Percentiles rank a stretch among this genome's conserved stretches.
Conservation (phyloP, 2,113 vertebrate species). For the Pelecanoides urinatrix region DNA sequence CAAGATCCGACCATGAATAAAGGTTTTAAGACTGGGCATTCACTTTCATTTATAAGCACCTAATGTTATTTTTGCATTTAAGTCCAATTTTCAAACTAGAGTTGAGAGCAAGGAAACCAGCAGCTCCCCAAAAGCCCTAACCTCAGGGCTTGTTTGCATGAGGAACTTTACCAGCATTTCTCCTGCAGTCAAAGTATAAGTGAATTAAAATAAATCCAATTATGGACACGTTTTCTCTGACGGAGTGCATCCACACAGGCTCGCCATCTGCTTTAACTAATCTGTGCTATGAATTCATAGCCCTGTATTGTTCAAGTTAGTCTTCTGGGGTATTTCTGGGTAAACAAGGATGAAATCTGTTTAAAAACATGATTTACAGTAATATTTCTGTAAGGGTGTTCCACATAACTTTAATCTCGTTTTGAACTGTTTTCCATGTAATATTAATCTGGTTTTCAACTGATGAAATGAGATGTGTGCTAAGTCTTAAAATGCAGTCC, state of each 20-base stretch:
- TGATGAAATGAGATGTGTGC: neutral
- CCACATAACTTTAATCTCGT: neutral
- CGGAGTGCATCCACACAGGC: neutral
- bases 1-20: neutral
- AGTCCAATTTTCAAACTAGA: neutral
- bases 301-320: neutral
- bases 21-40: neutral
- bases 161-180: neutral
- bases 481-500: neutral
- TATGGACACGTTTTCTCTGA: neutral
- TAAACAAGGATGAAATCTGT: slow-evolving; percentile 38
- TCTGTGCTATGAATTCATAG: slow-evolving; percentile 6
- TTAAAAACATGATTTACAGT: neutral
- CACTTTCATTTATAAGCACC: neutral
- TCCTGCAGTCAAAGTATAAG: neutral
- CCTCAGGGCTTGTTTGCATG: neutral
- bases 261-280: slow-evolving; percentile 51
- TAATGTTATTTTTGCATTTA: neutral
- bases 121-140: neutral
- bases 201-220: slow-evolving; percentile 46
- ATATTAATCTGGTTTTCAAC: neutral
- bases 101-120: neutral
- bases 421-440: neutral
- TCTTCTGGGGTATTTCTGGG: slow-evolving; percentile 17
- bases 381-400: neutral